These are phyloP conservation scores for Oligia fasciuncula DNA, from an alignment of 2,888 invertebrate genomes.

Conservation along the genomic window DNA sequence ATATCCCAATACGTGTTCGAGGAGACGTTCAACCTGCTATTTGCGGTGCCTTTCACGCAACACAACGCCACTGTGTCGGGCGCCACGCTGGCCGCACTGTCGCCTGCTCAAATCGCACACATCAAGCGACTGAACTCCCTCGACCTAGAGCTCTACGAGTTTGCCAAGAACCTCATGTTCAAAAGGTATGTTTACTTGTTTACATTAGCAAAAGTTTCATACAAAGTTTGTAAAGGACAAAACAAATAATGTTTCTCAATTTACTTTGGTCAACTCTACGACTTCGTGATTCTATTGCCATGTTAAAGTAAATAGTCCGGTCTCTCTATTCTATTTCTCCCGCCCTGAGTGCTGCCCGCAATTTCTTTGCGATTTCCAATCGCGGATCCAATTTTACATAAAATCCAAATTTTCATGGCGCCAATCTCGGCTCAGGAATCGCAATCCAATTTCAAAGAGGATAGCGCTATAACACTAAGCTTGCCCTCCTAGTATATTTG, in stretches of 20 bases:
- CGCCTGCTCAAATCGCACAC: conserved; percentile 93
- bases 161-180: conserved; percentile 96
- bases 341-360: conserved; percentile 29
- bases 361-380: conserved; percentile 59
- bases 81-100: conserved; percentile 94
- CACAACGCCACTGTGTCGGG: conserved; percentile 97
- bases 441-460: conserved; percentile 73
- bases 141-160: conserved; percentile 98
- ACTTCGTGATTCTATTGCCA: conserved; percentile 40
- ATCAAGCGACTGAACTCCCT: conserved; percentile 95
- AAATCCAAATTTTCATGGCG: conserved; percentile 68
- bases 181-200: conserved; percentile 88
- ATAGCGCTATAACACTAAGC: conserved; percentile 64
- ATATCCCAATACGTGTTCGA: conserved; percentile 98
- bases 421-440: conserved; percentile 70
- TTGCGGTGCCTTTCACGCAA: conserved; percentile 97
- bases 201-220: conserved; percentile 38
- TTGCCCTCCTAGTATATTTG: conserved; percentile 60
- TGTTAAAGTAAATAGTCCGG: conserved; percentile 46
- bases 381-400: conserved; percentile 64
- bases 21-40: conserved; percentile 97
- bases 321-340: conserved; percentile 45
- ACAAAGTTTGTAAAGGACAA: conserved; percentile 41
- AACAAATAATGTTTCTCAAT: conserved; percentile 51
- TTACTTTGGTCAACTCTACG: conserved; percentile 40